A percentile compares a stretch with the other conserved stretches of the same genome.
Evolutionary conservation across 2,113 vertebrate species (phyloP).

Genomic region (Chitala chitala): DNA sequence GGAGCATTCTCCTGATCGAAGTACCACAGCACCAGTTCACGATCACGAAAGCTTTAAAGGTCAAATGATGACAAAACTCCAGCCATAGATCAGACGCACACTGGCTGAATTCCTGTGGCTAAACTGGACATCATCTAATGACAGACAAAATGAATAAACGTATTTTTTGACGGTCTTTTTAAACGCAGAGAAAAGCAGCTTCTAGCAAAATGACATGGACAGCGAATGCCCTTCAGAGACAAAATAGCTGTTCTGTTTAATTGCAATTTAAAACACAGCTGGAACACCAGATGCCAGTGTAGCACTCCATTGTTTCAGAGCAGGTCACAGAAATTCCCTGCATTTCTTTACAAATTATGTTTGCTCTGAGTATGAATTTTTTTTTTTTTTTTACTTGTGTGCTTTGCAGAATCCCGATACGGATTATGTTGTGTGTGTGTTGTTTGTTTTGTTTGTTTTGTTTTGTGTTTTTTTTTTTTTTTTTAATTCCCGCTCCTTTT

Average conservation of each 20-base stretch:
- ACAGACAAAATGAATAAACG: too few relatives aligned
- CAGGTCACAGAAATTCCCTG: not conserved
- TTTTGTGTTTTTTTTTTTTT: not conserved
- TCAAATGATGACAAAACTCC: too few relatives aligned
- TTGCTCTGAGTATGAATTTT: not conserved
- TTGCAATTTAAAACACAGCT: not conserved
- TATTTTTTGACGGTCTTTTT: too few relatives aligned
- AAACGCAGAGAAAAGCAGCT: too few relatives aligned
- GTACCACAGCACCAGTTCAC: too few relatives aligned
- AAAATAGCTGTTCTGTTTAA: not conserved
- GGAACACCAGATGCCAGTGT: not conserved
- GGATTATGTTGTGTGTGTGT: not conserved
- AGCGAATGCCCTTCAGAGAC: not conserved
- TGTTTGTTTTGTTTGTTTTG: not conserved
- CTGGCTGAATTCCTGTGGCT: too few relatives aligned
- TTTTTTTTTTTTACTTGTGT: too few relatives aligned
- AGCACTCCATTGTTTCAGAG: not conserved
- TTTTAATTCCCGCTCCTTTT: not conserved
- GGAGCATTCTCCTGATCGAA: too few relatives aligned
- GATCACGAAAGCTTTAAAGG: too few relatives aligned
- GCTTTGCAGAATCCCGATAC: not conserved
- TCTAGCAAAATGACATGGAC: not conserved
- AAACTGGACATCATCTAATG: too few relatives aligned
- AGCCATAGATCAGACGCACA: too few relatives aligned
- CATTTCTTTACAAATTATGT: not conserved